Base-by-base conservation (phyloP, 2,113 vertebrate genomes). In the Tenebrosternarchus preto region DNA sequence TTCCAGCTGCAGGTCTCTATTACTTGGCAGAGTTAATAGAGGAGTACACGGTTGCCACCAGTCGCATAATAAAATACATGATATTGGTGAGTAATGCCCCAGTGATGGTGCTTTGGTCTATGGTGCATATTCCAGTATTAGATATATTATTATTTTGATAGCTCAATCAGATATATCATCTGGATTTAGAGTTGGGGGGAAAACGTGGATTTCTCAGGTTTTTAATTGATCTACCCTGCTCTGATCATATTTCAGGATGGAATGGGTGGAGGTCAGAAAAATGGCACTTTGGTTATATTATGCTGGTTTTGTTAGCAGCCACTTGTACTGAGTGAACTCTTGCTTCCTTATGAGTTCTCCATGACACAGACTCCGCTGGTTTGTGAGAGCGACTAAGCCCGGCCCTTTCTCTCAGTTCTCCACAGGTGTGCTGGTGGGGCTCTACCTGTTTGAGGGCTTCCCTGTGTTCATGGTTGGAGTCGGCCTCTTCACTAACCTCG, bases 31-130 rank as follows among this genome's bases (percentile, higher is more conserved):
- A 98, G 89, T 86, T 98, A 80, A 98, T 98, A 77, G 97, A 98
- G 88, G 97, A 98, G 86, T 98, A 96, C 89, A 97, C 96, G 0
- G 95, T 98, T 1, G 94, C 93, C 76, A 98, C 96, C 77, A 95
- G 96, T 88, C 94, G 96, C 81, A 96, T 98, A 81, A 98, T 98
- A 89, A 98, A 98, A 43, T 98, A 98, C 90, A 98, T 98, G 96
- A 98, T 98, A 83, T 91, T 97, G 95, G 97, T 98, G 85, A 95
- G 96, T 92, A 76, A 24, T 8, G 17, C 11, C 55, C 74, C 25
- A 19, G 16, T 33, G 15, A n/a, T 27, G 16, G 29, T 19, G 55
- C 15, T 72, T 64, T 64, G 7, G n/a, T 22, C 20, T 24, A 5
- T 31, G 50, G 3, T n/a, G 4, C 27, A 57, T 7, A 53, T 60